A percentile compares a stretch with the other conserved stretches of the same genome.
These are phyloP conservation scores for Fragum fragum DNA, from an alignment of 2,888 invertebrate genomes.

Conservation along the genomic window DNA sequence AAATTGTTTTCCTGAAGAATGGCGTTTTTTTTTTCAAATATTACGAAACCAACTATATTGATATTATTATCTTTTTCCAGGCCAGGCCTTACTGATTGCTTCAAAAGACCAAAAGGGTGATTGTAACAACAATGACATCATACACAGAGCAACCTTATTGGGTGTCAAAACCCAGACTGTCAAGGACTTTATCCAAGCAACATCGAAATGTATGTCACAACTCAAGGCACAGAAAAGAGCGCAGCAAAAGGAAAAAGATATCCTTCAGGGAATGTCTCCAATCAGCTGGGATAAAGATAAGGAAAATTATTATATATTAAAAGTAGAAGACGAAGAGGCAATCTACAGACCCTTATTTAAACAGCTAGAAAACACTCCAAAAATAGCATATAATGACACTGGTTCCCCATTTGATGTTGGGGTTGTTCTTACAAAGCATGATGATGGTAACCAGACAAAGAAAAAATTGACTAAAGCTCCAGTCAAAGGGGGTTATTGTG, in stretches of 20 bases:
- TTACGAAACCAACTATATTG: no score
- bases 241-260: constrained; percentile 39
- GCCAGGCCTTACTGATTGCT: constrained; percentile 72
- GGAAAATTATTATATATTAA: constrained; percentile 64
- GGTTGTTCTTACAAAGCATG: constrained; percentile 60
- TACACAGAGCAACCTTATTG: constrained; percentile 66
- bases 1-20: no score
- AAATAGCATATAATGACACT: constrained; percentile 64
- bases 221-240: constrained; percentile 35
- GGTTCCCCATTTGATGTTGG: constrained; percentile 73
- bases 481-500: constrained; percentile 71
- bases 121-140: constrained; percentile 39
- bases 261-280: constrained; percentile 62
- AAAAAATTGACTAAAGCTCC: constrained; percentile 50
- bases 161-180: constrained; percentile 66
- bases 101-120: constrained; percentile 42
- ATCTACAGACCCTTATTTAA: constrained; percentile 70
- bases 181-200: constrained; percentile 52
- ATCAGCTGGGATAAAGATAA: constrained; percentile 67
- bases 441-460: constrained; percentile 60
- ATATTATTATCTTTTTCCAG: constrained; percentile 48
- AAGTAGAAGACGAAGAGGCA: constrained; percentile 66
- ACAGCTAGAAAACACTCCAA: constrained; percentile 68
- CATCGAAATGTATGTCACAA: constrained; percentile 58
- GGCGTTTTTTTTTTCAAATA: no score